phyloP scores from a whole-genome alignment of 1,140 invertebrate species.

The Drosophila tristis region DNA sequence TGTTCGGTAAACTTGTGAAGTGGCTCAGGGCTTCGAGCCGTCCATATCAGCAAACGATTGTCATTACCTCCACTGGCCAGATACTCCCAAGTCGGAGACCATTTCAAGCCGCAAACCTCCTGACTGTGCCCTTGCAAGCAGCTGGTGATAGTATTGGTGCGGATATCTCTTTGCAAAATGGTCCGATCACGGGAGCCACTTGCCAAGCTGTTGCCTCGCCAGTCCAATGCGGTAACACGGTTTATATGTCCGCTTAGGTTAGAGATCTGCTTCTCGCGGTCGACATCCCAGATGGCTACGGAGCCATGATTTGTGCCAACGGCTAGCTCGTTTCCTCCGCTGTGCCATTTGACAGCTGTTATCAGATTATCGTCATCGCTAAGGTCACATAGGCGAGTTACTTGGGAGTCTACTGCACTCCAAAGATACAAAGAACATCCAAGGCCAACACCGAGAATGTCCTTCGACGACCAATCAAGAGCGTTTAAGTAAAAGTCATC shows the following conservation, averaged over 20 bases:
- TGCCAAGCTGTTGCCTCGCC: slow-evolving; percentile 98
- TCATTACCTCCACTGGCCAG: slow-evolving; percentile 99
- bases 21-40: slow-evolving; percentile 92
- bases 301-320: slow-evolving; percentile 98
- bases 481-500: slow-evolving; percentile 99
- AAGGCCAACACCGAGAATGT: slow-evolving; percentile 98
- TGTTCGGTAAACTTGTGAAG: slow-evolving; percentile 98
- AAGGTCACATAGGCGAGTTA: slow-evolving; percentile 97
- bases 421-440: slow-evolving; percentile 99
- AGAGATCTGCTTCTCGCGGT: slow-evolving; percentile 93
- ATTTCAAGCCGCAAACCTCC: slow-evolving; percentile 99
- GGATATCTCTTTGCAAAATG: slow-evolving; percentile 96
- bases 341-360: slow-evolving; percentile 99
- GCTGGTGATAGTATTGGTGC: slow-evolving; percentile 91
- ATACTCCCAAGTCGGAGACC: slow-evolving; percentile 99
- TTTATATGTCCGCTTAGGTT: slow-evolving; percentile 96
- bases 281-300: slow-evolving; percentile 98
- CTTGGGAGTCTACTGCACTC: slow-evolving; percentile 99
- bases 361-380: slow-evolving; percentile 96
- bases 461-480: slow-evolving; percentile 99
- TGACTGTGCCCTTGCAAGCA: slow-evolving; percentile 95
- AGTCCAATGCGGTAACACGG: slow-evolving; percentile 96
- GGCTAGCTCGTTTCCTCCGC: slow-evolving; percentile 96
- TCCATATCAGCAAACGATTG: slow-evolving; percentile 99
- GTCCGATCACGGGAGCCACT: slow-evolving; percentile 97